Base-by-base conservation (phyloP, 1,140 invertebrate species). In the Dinoponera quadriceps region DNA sequence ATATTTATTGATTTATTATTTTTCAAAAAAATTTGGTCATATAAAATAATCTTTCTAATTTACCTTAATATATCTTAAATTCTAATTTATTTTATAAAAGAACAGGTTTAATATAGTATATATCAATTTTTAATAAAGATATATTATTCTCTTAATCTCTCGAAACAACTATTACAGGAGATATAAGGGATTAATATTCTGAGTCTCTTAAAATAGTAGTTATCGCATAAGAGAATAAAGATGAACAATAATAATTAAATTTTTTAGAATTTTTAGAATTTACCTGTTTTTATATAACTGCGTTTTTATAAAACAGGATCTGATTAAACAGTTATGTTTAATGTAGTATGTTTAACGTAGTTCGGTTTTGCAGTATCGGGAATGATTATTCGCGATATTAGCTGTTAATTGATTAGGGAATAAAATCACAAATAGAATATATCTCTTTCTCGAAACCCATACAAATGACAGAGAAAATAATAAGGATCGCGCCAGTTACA, bases 371-470 rank as follows among this genome's bases (percentile, higher is more conserved):
- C 20, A 13, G 18, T n/a, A 1, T 84, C 7, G 18, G 7, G 14
- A 22, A 4, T 20, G 33, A 44, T 48, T 44, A 27, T 59, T 49
- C 11, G 49, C 27, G 1, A 44, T 38, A 22, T 16, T 5, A 14
- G 1, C 18, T 0, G 9, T 20, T 11, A 63, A 65, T 83, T 89
- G n/a, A 66, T 29, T 89, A 89, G 29, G 93, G 93, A 84, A 94
- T 93, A 85, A 92, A 94, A 66, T 94, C 93, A 63, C 93, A 94
- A 78, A 93, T 73, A 48, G 90, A 85, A 81, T 94, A 94, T 78
- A 94, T 92, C 72, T 94, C 92, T 81, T 92, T 94, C 82, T 95
- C 95, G 73, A 95, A 92, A 25, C 94, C 94, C 93, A 95, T 95
- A 38, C 91, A 93, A 69, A 94, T 82, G 20, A 95, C 94, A 57